Conservation (phyloP, 2,113 vertebrate species). For the Nyctibius bracteatus region DNA sequence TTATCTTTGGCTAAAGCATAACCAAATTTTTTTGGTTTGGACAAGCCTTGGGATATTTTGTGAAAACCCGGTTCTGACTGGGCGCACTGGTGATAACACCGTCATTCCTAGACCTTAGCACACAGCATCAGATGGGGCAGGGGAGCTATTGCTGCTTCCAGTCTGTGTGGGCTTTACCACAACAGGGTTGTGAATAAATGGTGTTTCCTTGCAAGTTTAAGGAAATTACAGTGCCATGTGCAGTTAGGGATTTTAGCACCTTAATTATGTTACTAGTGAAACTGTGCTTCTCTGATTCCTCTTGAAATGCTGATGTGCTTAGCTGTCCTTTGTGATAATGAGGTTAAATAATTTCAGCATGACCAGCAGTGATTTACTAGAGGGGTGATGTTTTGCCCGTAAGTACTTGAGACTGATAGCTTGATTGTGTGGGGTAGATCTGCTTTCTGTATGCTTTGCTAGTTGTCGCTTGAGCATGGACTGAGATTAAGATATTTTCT, state of each 20-base stretch:
- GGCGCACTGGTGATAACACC: not conserved
- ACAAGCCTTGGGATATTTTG: not conserved
- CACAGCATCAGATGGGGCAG: not conserved
- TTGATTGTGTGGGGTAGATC: not conserved
- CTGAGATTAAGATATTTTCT: slow-evolving; percentile 17
- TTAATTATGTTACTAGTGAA: not conserved
- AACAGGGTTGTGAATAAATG: not conserved
- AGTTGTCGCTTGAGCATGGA: not conserved
- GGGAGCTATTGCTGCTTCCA: not conserved
- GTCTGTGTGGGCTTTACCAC: not conserved
- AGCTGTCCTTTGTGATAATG: not conserved
- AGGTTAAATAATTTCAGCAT: not conserved
- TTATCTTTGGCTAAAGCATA: not conserved
- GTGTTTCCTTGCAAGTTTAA: not conserved
- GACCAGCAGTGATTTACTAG: not conserved
- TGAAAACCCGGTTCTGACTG: not conserved
- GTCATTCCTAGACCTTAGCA: not conserved
- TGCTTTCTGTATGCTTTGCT: not conserved
- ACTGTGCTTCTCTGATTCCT: not conserved
- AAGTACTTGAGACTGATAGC: not conserved
- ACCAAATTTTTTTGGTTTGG: not conserved
- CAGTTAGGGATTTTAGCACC: not conserved
- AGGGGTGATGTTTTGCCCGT: not conserved
- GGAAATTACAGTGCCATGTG: not conserved
- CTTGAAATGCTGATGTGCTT: not conserved